phyloP scores from a whole-genome alignment of 2,113 vertebrate species.

The Vulpes vulpes region DNA sequence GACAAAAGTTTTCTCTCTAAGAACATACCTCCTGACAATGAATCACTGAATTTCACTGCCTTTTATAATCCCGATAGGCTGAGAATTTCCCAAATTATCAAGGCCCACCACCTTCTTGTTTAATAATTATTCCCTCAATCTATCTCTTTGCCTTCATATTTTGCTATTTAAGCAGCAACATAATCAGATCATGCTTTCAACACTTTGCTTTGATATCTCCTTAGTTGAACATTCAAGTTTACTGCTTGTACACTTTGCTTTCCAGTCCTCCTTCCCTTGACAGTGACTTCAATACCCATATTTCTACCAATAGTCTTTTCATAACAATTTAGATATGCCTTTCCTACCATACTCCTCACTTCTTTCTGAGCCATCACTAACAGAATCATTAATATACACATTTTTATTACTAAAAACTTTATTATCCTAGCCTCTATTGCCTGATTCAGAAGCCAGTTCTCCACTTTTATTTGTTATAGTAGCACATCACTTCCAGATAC shows the following conservation, averaged over 20 bases:
- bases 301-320: neutral
- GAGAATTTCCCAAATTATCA: neutral
- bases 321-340: neutral
- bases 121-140: neutral
- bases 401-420: neutral
- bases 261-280: neutral
- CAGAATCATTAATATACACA: neutral
- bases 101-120: neutral
- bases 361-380: neutral
- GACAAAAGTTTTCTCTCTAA: neutral
- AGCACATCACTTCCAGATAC: neutral
- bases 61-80: neutral
- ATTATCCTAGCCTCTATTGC: neutral
- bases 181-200: neutral
- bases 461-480: neutral
- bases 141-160: neutral
- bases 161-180: neutral
- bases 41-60: neutral
- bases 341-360: neutral
- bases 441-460: neutral
- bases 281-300: neutral
- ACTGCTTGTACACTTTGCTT: neutral
- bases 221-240: slow-evolving; percentile 1
- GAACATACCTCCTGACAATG: neutral
- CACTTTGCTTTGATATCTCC: neutral